A percentile compares a stretch with the other conserved stretches of the same genome.
These are phyloP conservation scores for Acromyrmex charruanus DNA, from an alignment of 1,140 invertebrate species.

Conservation along the genomic window DNA sequence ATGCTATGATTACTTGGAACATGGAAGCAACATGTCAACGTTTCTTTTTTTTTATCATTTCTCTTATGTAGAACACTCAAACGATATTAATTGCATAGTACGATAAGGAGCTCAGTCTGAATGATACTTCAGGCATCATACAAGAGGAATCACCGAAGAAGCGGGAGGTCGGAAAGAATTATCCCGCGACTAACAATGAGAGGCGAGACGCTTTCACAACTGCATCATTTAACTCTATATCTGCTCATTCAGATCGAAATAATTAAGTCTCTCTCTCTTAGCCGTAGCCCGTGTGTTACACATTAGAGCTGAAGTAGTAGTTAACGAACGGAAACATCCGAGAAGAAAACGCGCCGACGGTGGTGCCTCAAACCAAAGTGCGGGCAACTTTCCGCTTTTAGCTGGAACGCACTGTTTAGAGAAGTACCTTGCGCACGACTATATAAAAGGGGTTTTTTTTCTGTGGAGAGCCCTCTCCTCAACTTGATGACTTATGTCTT, in stretches of 20 bases:
- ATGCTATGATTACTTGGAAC: slow-evolving; percentile 57
- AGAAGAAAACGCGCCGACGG: slow-evolving; percentile 32
- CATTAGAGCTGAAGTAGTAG: slow-evolving; percentile 54
- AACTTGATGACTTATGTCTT: slow-evolving; percentile 82
- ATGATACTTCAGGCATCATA: slow-evolving; percentile 39
- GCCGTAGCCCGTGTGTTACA: slow-evolving; percentile 51
- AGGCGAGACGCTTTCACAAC: slow-evolving; percentile 15
- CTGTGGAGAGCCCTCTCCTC: neutral
- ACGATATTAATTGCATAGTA: slow-evolving; percentile 57
- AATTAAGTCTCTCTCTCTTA: slow-evolving; percentile 43
- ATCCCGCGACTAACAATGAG: neutral
- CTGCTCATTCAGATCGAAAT: slow-evolving; percentile 43
- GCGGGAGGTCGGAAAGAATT: neutral
- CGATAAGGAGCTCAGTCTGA: slow-evolving; percentile 48
- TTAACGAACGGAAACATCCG: slow-evolving; percentile 40
- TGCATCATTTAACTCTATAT: slow-evolving; percentile 32
- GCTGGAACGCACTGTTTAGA: slow-evolving; percentile 68
- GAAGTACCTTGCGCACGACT: slow-evolving; percentile 75
- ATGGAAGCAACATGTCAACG: slow-evolving; percentile 64
- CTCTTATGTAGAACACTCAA: slow-evolving; percentile 46
- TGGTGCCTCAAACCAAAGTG: neutral
- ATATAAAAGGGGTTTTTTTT: slow-evolving; percentile 72
- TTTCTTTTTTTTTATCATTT: slow-evolving; percentile 27
- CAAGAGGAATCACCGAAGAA: slow-evolving; percentile 29
- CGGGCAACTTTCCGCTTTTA: neutral